A percentile compares a stretch with the other conserved stretches of the same genome.
Evolutionary conservation across 2,797 vertebrate species (phyloP).

Genomic region (Siniperca scherzeri): DNA sequence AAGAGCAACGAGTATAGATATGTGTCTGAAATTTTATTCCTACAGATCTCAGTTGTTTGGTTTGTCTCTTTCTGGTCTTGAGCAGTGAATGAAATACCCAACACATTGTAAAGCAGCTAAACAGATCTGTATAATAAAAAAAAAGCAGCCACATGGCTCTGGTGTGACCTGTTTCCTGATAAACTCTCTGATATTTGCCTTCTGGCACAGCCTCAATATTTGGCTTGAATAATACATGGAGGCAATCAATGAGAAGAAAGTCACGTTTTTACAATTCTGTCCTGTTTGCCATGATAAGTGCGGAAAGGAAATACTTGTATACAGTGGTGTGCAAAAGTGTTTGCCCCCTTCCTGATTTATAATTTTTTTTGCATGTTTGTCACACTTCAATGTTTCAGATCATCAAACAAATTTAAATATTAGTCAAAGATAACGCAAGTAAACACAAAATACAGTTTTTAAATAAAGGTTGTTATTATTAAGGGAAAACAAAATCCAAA

Average conservation of each 20-base stretch:
- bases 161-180: conserved; percentile 71
- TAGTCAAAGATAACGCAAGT: too few species aligned
- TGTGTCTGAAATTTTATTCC: not conserved
- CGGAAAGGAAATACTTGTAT: conserved; percentile 19
- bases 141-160: conserved; percentile 16
- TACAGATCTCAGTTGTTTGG: not conserved
- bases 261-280: conserved; percentile 45
- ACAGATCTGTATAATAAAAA: conserved; percentile 17
- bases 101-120: not conserved
- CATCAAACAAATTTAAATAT: too few species aligned
- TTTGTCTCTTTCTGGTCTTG: not conserved
- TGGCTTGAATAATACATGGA: conserved; percentile 77
- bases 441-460: too few species aligned
- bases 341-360: too few species aligned
- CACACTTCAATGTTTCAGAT: too few species aligned
- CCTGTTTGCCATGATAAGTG: conserved; percentile 52
- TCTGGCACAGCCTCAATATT: conserved; percentile 52
- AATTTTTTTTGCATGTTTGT: too few species aligned
- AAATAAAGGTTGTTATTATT: too few species aligned
- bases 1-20: not conserved
- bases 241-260: conserved; percentile 69
- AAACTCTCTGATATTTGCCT: conserved; percentile 73
- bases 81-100: not conserved
- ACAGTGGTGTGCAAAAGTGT: too few species aligned
- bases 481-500: too few species aligned